Percentiles rank a stretch among this genome's conserved stretches.
phyloP scores from a whole-genome alignment of 2,797 vertebrate genomes.

The Sciurus carolinensis region DNA sequence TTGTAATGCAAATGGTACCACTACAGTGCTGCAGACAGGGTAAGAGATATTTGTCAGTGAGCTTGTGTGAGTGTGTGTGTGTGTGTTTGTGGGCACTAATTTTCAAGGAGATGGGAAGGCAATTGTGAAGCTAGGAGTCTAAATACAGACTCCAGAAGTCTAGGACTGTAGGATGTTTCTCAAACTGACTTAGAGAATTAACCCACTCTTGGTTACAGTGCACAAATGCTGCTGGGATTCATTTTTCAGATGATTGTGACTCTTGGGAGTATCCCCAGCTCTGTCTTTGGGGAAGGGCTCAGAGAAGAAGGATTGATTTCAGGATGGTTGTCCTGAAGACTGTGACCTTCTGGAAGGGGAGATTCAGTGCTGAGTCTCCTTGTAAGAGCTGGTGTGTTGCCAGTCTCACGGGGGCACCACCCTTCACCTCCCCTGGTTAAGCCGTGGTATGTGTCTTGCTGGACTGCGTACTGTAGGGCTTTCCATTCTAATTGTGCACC shows the following conservation, averaged over 20 bases:
- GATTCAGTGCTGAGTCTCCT: not conserved
- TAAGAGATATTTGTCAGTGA: not conserved
- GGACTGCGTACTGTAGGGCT: accelerated
- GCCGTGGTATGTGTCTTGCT: not conserved
- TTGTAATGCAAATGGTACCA: not conserved
- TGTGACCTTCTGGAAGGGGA: not conserved
- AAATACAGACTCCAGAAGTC: not conserved
- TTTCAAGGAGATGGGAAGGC: not conserved
- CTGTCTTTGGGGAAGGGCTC: not conserved
- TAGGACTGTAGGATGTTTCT: not conserved
- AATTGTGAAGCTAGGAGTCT: not conserved
- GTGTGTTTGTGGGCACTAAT: not conserved
- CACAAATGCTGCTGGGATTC: not conserved
- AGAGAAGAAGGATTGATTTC: not conserved
- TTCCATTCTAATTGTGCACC: not conserved
- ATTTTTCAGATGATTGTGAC: not conserved
- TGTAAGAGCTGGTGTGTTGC: not conserved
- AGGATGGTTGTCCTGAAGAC: not conserved
- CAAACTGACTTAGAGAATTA: not conserved
- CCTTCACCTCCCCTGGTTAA: not conserved
- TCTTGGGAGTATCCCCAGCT: not conserved
- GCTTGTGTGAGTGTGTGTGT: not conserved
- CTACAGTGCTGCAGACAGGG: not conserved
- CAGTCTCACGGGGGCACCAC: not conserved
- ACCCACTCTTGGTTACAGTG: not conserved